Evolutionary conservation across 1,140 invertebrate genomes (phyloP).

Genomic region (Drosophila persimilis): DNA sequence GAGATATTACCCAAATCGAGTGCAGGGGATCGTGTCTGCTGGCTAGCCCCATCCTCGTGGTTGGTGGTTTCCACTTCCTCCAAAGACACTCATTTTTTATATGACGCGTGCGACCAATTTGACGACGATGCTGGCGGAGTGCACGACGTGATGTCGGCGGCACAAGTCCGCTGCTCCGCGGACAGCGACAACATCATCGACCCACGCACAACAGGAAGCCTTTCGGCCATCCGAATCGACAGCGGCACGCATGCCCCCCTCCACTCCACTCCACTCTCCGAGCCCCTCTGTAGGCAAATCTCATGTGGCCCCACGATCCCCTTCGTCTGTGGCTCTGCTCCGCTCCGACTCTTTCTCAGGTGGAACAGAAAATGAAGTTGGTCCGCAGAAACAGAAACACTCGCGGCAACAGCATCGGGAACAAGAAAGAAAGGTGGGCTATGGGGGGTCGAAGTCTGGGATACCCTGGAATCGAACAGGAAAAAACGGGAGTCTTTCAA

Average conservation of each 20-base stretch:
- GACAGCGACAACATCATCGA: conserved; percentile 41
- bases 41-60: not conserved
- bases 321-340: no score
- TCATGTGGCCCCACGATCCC: no score
- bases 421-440: no score
- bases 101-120: conserved; percentile 67
- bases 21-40: conserved; percentile 27
- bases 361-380: conserved; percentile 41
- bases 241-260: conserved; percentile 40
- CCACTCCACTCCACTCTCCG: not conserved
- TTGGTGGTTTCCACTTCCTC: conserved; percentile 19
- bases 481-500: no score
- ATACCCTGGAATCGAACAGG: no score
- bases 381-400: conserved; percentile 35
- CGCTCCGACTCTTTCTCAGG: conserved; percentile 27
- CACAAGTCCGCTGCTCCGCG: conserved; percentile 20
- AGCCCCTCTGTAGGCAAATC: no score
- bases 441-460: no score
- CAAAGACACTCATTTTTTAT: conserved; percentile 36
- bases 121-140: conserved; percentile 36
- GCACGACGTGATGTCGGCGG: conserved; percentile 28
- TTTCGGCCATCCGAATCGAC: conserved; percentile 53
- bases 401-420: conserved; percentile 15
- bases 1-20: no score
- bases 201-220: conserved; percentile 78